Conservation (phyloP, 2,113 vertebrate species). For the Spizaetus ornatus region DNA sequence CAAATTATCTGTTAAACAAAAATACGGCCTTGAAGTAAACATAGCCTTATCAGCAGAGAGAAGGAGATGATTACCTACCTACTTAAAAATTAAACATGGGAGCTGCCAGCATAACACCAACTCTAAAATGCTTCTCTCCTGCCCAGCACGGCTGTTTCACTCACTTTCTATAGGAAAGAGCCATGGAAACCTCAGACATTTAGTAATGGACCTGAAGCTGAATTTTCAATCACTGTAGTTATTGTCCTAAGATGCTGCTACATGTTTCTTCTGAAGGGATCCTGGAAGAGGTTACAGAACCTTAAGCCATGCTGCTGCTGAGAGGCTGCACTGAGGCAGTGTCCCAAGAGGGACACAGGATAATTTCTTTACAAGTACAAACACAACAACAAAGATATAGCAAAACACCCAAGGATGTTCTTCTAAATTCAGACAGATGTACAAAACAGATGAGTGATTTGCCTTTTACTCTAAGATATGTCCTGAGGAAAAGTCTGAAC, state of each 20-base stretch:
- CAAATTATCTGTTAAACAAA: conserved; percentile 16
- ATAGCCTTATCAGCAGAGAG: neutral
- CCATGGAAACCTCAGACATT: neutral
- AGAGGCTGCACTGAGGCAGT: neutral
- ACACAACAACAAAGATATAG: neutral
- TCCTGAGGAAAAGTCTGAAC: neutral
- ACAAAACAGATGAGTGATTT: neutral
- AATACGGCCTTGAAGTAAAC: neutral
- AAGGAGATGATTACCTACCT: neutral
- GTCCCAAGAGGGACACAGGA: neutral
- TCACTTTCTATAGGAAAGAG: neutral
- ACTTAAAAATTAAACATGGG: neutral
- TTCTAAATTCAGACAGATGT: neutral
- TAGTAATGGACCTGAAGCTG: neutral
- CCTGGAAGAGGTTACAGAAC: neutral
- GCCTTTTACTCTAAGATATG: neutral
- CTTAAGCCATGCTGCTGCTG: neutral
- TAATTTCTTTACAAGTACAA: neutral
- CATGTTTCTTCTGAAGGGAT: neutral
- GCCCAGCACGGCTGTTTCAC: neutral
- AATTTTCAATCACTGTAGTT: neutral
- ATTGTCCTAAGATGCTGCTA: neutral
- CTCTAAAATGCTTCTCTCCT: neutral
- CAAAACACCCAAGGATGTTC: neutral
- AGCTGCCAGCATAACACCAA: neutral